Evolutionary conservation across 2,888 invertebrate species (phyloP), one percentile per base, ranked within the genome.

Genomic region (Achlya flavicornis): DNA sequence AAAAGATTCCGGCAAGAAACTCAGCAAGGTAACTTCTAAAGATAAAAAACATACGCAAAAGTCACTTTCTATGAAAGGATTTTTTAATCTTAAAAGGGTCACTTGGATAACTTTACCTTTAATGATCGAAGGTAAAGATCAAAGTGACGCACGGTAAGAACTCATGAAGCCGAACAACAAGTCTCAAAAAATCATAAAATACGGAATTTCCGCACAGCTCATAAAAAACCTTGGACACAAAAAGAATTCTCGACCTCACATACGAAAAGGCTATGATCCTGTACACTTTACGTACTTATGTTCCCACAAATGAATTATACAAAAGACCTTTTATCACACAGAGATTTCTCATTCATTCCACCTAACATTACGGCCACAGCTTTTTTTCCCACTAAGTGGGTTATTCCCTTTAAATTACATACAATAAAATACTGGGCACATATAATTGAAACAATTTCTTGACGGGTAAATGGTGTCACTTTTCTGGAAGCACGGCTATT

Each of bases 271-370:
- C 41, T 38, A 38, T 38, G 38, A 58, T 58, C 58, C 16, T 3
- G 58, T 38, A 19, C 38, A 14, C 58, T 16, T 12, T 35, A n/a
- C 35, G 33, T 58, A 58, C 58, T 7, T 59, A 59, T 38, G 58
- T 59, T 59, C 58, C 58, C 38, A 38, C 82, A 78, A 79, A 83
- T 83, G 81, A 81, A 79, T 79, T 77, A 81, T 77, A 81, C 78
- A 80, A 79, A 74, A 71, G 75, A 76, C 74, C 77, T 57, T 57
- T 59, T 75, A 72, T 75, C 73, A 72, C 71, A 69, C 66, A 69
- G 69, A 68, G 69, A 78, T 80, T 81, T 78, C 76, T 82, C 81
- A 79, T 81, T 83, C 80, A 79, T 78, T 74, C 76, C 72, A 69
- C 73, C 74, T 75, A 78, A 75, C 79, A 82, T 84, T 84, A 79